Evolutionary conservation across 2,113 vertebrate genomes (phyloP), one percentile per base, ranked within the genome.

Genomic region (Deroptyus accipitrinus): DNA sequence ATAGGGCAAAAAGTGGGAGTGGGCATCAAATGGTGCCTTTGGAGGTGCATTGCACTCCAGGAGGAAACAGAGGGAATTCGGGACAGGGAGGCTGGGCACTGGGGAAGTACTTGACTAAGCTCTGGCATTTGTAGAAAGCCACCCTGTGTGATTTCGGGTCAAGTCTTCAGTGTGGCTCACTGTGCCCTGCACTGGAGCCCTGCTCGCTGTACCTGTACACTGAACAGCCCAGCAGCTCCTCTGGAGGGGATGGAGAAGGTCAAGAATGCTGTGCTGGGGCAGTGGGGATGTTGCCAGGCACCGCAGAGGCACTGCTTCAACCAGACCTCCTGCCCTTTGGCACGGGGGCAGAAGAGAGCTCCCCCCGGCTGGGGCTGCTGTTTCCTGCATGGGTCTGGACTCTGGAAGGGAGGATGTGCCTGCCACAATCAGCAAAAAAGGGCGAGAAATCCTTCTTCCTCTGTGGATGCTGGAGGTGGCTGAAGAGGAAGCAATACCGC

Each of bases 401-500:
- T 67, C 86, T 35, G 55, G 54, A 35, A 74, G 63, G 17, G 35
- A 89, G 84, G 79, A 93, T 74, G 66, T 95, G 92, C 67, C 87
- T 37, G 79, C 67, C 1, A 5, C 51, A 87, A 24, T 92, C 94
- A 95, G 91, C 89, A 93, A n/a, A 90, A 84, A 11, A 70, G 75
- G 66, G 75, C 2, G 28, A 92, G 82, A 92, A 92, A 67, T 52
- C 51, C 62, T 28, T 42, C 61, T 97, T 97, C 96, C 95, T 95
- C 69, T 83, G 66, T 35, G 89, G 77, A 31, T 78, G 55, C 62
- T 73, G 54, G 74, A 95, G 89, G 94, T 85, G 89, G 77, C 89
- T 77, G 70, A 66, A 54, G 76, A 90, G 91, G 95, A 97, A 97
- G 87, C 83, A 46, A 46, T 70, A 30, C 37, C 4, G 2, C 28